phyloP scores from a whole-genome alignment of 64 coral and sea anemone species.

The Montipora cactus region DNA sequence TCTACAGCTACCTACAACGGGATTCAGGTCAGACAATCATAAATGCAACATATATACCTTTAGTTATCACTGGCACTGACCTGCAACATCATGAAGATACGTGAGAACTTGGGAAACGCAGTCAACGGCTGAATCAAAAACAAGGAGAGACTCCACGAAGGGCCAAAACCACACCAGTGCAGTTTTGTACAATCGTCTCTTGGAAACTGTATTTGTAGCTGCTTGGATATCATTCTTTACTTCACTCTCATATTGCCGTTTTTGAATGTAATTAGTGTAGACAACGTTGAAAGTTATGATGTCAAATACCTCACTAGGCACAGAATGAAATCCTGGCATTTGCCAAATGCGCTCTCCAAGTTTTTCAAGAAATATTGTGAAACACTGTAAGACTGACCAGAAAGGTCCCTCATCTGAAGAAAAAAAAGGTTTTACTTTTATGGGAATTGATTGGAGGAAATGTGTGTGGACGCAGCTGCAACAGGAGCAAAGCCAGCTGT shows the following conservation, averaged over 20 bases:
- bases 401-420: conserved; percentile 8
- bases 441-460: too few species aligned
- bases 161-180: conserved; percentile 64
- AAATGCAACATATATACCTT: not conserved
- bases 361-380: conserved; percentile 42
- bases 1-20: not conserved
- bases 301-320: not conserved
- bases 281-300: conserved; percentile 24
- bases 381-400: conserved; percentile 53
- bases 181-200: not conserved
- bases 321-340: not conserved
- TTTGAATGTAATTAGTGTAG: not conserved
- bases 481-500: not conserved
- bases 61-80: not conserved
- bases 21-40: not conserved
- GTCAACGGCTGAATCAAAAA: conserved; percentile 24
- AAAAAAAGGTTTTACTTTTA: not conserved
- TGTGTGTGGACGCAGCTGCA: not conserved
- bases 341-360: conserved; percentile 54
- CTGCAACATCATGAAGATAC: conserved; percentile 53
- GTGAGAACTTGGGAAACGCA: conserved; percentile 38
- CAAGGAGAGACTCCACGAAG: conserved; percentile 65
- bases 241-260: conserved; percentile 8
- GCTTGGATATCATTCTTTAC: not conserved
- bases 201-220: not conserved